phyloP scores from a whole-genome alignment of 2,797 vertebrate genomes.

The Anabas testudineus region DNA sequence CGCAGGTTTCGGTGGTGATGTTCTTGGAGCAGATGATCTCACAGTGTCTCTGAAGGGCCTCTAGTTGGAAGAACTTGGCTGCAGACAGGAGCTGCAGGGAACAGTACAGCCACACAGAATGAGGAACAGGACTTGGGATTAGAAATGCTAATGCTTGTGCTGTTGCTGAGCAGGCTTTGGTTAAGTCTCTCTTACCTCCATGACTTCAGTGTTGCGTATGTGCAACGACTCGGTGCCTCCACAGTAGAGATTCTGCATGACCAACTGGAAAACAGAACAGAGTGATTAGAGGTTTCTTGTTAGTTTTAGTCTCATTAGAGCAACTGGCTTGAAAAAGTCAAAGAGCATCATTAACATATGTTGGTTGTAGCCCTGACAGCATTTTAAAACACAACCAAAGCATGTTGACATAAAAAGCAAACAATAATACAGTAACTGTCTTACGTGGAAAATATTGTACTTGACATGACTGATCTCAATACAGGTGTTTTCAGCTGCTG shows the following conservation, averaged over 20 bases:
- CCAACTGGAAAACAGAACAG: conserved; percentile 88
- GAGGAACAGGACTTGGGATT: conserved; percentile 36
- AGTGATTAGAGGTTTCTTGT: too few species aligned
- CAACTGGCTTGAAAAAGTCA: not conserved
- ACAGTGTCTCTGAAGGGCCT: conserved; percentile 99
- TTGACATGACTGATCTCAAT: conserved; percentile 99
- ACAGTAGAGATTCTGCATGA: conserved; percentile 99
- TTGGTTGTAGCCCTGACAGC: too few species aligned
- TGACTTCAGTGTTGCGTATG: conserved; percentile 98
- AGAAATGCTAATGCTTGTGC: conserved; percentile 21
- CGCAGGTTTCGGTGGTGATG: conserved; percentile 96
- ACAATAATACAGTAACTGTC: not conserved
- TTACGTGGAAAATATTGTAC: conserved; percentile 86
- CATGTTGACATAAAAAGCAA: not conserved
- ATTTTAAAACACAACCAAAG: not conserved
- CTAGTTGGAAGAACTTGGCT: conserved; percentile 99
- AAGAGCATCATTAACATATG: not conserved
- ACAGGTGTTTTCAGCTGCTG: conserved; percentile 94
- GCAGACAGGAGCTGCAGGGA: conserved; percentile 93
- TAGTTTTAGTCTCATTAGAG: too few species aligned
- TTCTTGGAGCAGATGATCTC: conserved; percentile 99
- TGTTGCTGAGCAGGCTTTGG: conserved; percentile 17
- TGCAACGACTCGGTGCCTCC: conserved; percentile 96
- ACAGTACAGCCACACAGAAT: conserved; percentile 53
- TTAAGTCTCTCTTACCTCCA: conserved; percentile 88